These are phyloP conservation scores for Coenonympha arcania DNA, from an alignment of 2,888 invertebrate genomes.

Conservation along the genomic window DNA sequence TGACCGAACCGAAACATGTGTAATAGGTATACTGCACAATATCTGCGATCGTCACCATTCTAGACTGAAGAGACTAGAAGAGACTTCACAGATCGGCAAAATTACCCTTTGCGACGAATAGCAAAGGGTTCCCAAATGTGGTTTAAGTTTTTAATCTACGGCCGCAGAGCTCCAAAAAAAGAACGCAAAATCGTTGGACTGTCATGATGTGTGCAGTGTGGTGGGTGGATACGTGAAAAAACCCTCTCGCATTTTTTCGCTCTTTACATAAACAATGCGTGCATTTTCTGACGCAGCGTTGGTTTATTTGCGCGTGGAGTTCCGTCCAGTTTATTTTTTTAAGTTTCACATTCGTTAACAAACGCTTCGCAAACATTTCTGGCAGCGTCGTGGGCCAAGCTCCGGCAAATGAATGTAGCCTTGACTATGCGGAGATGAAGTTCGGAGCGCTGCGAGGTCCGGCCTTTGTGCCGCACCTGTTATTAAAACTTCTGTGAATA, in stretches of 20 bases:
- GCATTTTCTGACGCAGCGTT: conserved; percentile 8
- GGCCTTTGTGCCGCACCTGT: conserved; percentile 50
- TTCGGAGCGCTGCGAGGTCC: conserved; percentile 34
- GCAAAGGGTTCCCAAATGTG: no score
- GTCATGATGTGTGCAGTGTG: no score
- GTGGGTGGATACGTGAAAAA: background rate
- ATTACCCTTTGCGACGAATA: no score
- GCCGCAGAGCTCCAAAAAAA: no score
- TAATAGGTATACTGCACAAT: no score
- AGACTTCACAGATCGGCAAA: no score
- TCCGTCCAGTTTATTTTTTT: conserved; percentile 17
- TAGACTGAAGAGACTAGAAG: no score
- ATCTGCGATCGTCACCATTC: no score
- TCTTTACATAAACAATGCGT: background rate
- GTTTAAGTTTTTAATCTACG: no score
- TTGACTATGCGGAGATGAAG: conserved; percentile 34
- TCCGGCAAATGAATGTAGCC: conserved; percentile 37
- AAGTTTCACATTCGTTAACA: conserved; percentile 28
- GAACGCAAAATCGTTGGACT: background rate
- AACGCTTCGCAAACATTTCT: conserved; percentile 38
- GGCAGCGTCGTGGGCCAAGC: conserved; percentile 21
- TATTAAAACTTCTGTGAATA: conserved; percentile 51
- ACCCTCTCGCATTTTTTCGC: background rate
- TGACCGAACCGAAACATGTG: no score
- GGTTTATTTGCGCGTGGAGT: conserved; percentile 24